Evolutionary conservation across 2,888 invertebrate genomes (phyloP).

Genomic region (Aphrophora alni): DNA sequence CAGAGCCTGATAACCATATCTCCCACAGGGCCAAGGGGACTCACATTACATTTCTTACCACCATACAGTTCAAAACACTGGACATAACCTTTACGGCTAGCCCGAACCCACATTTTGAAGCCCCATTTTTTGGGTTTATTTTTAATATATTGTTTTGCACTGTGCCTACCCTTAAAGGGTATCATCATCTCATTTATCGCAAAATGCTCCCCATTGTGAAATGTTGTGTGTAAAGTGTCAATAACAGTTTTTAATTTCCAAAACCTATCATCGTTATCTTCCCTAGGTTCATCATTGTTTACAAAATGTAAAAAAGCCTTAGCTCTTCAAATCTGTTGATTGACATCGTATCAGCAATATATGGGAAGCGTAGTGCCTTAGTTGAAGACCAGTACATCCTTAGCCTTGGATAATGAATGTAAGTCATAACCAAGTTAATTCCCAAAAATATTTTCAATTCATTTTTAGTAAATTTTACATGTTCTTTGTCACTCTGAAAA

Average conservation of each 20-base stretch:
- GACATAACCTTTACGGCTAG: conserved; percentile 17
- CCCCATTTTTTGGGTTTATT: conserved; percentile 25
- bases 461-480: conserved; percentile 17
- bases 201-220: conserved; percentile 18
- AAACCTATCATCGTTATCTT: conserved; percentile 40
- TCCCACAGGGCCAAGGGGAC: background rate
- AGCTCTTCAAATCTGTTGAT: conserved; percentile 29
- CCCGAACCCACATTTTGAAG: conserved; percentile 29
- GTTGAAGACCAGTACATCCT: conserved; percentile 37
- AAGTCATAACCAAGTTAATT: conserved; percentile 45
- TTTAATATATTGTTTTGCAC: conserved; percentile 21
- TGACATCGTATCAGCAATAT: conserved; percentile 15
- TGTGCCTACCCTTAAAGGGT: conserved; percentile 24
- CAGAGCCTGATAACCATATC: conserved; percentile 22
- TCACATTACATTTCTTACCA: background rate
- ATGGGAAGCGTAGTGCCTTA: conserved; percentile 6
- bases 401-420: conserved; percentile 41
- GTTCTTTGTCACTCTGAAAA: conserved; percentile 36
- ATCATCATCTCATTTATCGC: conserved; percentile 26
- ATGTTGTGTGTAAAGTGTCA: conserved; percentile 14
- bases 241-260: conserved; percentile 26
- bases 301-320: conserved; percentile 20
- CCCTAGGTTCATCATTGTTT: conserved; percentile 7
- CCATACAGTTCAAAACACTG: conserved; percentile 28
- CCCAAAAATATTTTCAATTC: conserved; percentile 42